Conservation (phyloP, 2,888 invertebrate species). For the Teleogryllus oceanicus region DNA sequence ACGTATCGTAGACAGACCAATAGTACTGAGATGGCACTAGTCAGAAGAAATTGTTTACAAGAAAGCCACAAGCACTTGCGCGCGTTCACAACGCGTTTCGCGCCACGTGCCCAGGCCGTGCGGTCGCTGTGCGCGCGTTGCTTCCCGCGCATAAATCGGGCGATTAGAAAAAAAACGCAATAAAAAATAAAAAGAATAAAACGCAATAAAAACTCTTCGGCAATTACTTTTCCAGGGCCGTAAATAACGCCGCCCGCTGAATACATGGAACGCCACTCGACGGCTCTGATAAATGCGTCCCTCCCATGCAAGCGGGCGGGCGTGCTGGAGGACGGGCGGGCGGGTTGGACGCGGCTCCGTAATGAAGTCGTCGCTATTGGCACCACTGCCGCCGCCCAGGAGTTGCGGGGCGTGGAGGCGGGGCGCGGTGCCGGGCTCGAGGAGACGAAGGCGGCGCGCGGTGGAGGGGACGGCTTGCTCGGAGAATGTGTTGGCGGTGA, state of each 20-base stretch:
- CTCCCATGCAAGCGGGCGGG: background rate
- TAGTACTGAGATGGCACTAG: no score
- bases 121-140: background rate
- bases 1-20: no score
- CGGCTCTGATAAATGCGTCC: background rate
- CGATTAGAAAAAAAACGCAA: background rate
- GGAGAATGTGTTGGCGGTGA: no score
- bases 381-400: background rate
- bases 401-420: background rate
- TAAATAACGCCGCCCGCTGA: background rate
- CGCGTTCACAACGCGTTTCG: no score
- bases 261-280: constrained; percentile 18
- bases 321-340: background rate
- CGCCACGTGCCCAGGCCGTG: no score
- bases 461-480: no score
- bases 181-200: background rate
- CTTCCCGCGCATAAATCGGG: constrained; percentile 1
- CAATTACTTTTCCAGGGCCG: background rate
- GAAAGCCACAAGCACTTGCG: no score
- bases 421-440: background rate
- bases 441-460: background rate
- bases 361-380: constrained; percentile 9
- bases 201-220: background rate
- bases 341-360: background rate
- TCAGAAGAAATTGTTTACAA: no score